Evolutionary conservation across 1,140 invertebrate species (phyloP), one percentile per base, ranked within the genome.

Genomic region (Drosophila subobscura): DNA sequence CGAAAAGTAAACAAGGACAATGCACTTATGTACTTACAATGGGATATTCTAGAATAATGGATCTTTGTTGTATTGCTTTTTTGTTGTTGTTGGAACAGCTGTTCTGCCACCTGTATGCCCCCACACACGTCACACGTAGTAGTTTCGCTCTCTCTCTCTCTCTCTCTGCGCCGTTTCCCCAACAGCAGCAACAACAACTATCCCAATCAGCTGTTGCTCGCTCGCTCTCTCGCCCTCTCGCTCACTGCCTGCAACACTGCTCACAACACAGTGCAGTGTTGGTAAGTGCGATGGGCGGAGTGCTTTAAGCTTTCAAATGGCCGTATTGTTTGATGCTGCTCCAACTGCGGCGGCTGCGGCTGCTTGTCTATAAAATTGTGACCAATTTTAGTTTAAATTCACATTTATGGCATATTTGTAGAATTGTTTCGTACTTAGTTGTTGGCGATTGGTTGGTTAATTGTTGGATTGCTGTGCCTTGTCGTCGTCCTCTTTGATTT

Each of bases 61-160:
- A 68, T 68, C 46, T 63, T 66, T 71, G 67, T 57, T 80, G 42
- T 37, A 37, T 37, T 37, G 33, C 33, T 37, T 61, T 83, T 61
- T 80, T 63, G 44, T 52, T 63, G 44, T 52, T 83, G 75, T 88
- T 88, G 67, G 60, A 89, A 88, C 83, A 88, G 83, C 83, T 88
- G 83, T 88, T 88, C 83, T 79, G 63, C 66, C 78, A 79, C 74
- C 74, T 86, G 44, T 75, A 37, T 76, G 51, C 68, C 79, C 51
- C 68, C 66, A 75, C 66, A 33, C 83, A 88, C 78, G 83, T 83
- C 75, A 83, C 74, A 75, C 46, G 64, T 66, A 70, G 66, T 63
- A 53, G 51, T 45, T 67, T 55, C 41, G 42, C 44, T 67, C 41
- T 54, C 57, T 61, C 33, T 73, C 75, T 77, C 59, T 61, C 72